Evolutionary conservation across 2,113 vertebrate species (phyloP).

Genomic region (Hyla sarda): DNA sequence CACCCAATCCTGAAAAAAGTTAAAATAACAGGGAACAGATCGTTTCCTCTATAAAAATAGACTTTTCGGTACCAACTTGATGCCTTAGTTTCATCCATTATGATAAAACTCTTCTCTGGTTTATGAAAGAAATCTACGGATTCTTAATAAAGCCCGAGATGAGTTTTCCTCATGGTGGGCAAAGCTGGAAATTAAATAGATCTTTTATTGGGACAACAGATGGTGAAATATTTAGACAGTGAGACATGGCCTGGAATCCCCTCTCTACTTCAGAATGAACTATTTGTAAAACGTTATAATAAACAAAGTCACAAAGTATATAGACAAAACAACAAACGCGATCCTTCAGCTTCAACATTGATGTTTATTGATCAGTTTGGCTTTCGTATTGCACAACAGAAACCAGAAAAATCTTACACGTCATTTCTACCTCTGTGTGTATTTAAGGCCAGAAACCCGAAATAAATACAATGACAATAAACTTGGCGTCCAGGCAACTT

Average conservation of each 20-base stretch:
- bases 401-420: background rate
- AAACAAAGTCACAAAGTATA: background rate
- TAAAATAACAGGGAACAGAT: too few relatives aligned
- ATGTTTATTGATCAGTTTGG: slow-evolving; percentile 30
- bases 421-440: background rate
- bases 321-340: background rate
- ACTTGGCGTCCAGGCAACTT: background rate
- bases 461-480: slow-evolving; percentile 7
- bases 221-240: background rate
- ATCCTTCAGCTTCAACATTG: background rate
- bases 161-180: too few relatives aligned
- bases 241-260: background rate
- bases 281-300: background rate
- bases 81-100: too few relatives aligned
- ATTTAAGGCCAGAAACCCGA: background rate
- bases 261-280: background rate
- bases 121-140: too few relatives aligned
- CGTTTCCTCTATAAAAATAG: too few relatives aligned
- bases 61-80: too few relatives aligned
- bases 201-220: background rate
- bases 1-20: too few relatives aligned
- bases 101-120: too few relatives aligned
- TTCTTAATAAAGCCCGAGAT: background rate
- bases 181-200: too few relatives aligned
- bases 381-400: slow-evolving; percentile 41